Evolutionary conservation across 2,888 invertebrate genomes (phyloP), one percentile per base, ranked within the genome.

Genomic region (Agrenia bidenticulata): DNA sequence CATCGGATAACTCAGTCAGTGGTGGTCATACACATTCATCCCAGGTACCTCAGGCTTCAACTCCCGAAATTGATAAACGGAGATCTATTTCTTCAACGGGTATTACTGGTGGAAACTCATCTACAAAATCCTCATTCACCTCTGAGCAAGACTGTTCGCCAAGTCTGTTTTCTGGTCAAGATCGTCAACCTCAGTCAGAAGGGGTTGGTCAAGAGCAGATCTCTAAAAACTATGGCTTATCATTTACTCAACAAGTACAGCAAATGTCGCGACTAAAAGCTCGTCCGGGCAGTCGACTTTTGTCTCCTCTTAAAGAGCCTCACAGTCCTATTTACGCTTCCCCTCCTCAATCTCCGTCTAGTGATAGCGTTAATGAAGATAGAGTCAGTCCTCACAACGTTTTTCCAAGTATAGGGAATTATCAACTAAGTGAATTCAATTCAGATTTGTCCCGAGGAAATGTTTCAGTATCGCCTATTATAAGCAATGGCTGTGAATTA

Each of bases 211-310:
- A 32, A 32, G 45, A 45, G 45, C 45, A 45, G 19, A 61, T 54
- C 19, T 64, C 64, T 13, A 69, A 67, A 50, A 61, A 63, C n/a
- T 71, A 76, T 69, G 89, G 89, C 15, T 84, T 94, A 78, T 92
- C 94, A 56, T 95, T 94, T 81, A 94, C 94, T 1, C 94, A 94
- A 80, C 94, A 94, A 82, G 84, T 95, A 60, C 94, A 94, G 73
- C 88, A 91, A 72, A 89, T 90, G 79, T 88, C 90, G 0, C 83
- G 90, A 78, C 80, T 85, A 13, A 86, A 87, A 76, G 84, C 83
- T 64, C 82, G 89, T 42, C 86, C 89, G 0, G 80, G 86, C 45
- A 85, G 85, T 69, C 73, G 77, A 56, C 69, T 76, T 24, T 76
- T 82, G 32, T 81, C 80, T 26, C 83, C 81, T 62, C 85, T 87